phyloP scores from a whole-genome alignment of 2,797 vertebrate genomes.

The Rhincodon typus region DNA sequence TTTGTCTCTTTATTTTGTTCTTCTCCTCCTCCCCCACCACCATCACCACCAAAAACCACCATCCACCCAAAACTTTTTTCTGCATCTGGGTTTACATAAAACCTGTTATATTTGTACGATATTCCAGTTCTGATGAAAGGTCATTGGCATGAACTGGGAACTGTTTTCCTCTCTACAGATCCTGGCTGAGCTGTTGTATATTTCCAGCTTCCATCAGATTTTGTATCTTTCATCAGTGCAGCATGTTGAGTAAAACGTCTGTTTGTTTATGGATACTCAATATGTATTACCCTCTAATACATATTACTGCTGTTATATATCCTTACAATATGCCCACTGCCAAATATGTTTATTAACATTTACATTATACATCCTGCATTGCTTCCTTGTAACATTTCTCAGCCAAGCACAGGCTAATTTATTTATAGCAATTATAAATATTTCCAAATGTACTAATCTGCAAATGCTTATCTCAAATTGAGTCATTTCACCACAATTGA shows the following conservation, averaged over 20 bases:
- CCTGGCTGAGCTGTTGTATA: neutral
- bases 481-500: neutral
- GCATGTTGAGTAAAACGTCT: neutral
- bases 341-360: neutral
- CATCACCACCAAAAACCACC: too few species aligned
- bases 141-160: neutral
- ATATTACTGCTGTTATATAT: neutral
- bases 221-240: neutral
- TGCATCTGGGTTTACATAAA: neutral
- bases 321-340: neutral
- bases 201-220: neutral
- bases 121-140: neutral
- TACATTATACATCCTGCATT: neutral
- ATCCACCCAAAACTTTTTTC: neutral
- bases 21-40: neutral
- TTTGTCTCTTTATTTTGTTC: neutral
- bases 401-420: neutral
- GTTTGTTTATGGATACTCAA: neutral
- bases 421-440: neutral
- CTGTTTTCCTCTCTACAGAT: neutral
- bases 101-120: neutral
- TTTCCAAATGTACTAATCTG: neutral
- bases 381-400: neutral
- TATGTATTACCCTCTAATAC: neutral
- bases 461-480: neutral